Conservation (phyloP, 2,888 invertebrate species). For the Achlya flavicornis region DNA sequence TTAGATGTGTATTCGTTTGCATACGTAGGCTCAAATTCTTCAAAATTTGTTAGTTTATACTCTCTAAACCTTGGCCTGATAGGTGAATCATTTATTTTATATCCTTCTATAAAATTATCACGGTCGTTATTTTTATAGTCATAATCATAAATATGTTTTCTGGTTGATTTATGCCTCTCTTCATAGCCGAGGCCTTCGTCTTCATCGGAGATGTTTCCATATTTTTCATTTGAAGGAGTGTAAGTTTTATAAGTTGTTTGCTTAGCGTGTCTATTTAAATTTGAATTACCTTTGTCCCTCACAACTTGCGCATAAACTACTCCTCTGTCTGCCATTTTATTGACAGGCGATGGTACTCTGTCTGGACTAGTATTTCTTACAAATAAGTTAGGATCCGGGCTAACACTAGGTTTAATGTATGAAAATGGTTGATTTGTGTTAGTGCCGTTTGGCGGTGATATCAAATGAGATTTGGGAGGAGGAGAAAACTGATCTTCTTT, state of each 20-base stretch:
- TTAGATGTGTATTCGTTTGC: slow-evolving; percentile 67
- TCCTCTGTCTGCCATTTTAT: slow-evolving; percentile 82
- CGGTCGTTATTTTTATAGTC: slow-evolving; percentile 79
- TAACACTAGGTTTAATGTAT: slow-evolving; percentile 86
- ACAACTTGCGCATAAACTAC: slow-evolving; percentile 92
- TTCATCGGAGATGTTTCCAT: slow-evolving; percentile 87
- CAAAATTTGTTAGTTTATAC: slow-evolving; percentile 80
- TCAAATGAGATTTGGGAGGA: slow-evolving; percentile 86
- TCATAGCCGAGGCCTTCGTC: slow-evolving; percentile 92
- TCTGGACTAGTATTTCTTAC: slow-evolving; percentile 76
- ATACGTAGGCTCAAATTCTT: slow-evolving; percentile 79
- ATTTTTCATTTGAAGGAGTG: slow-evolving; percentile 74
- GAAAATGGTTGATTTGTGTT: slow-evolving; percentile 92
- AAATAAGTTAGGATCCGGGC: slow-evolving; percentile 77
- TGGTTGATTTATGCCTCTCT: slow-evolving; percentile 74
- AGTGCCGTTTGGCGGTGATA: slow-evolving; percentile 85
- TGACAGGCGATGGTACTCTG: slow-evolving; percentile 71
- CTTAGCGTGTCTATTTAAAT: slow-evolving; percentile 47
- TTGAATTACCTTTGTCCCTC: slow-evolving; percentile 66
- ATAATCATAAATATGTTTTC: slow-evolving; percentile 67
- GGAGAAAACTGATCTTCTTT: slow-evolving; percentile 88
- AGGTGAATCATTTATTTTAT: slow-evolving; percentile 82
- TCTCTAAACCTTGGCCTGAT: slow-evolving; percentile 86
- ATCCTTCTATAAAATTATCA: slow-evolving; percentile 69
- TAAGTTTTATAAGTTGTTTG: slow-evolving; percentile 80